Evolutionary conservation across 2,888 invertebrate species (phyloP), one percentile per base, ranked within the genome.

Genomic region (Drymonia ruficornis): DNA sequence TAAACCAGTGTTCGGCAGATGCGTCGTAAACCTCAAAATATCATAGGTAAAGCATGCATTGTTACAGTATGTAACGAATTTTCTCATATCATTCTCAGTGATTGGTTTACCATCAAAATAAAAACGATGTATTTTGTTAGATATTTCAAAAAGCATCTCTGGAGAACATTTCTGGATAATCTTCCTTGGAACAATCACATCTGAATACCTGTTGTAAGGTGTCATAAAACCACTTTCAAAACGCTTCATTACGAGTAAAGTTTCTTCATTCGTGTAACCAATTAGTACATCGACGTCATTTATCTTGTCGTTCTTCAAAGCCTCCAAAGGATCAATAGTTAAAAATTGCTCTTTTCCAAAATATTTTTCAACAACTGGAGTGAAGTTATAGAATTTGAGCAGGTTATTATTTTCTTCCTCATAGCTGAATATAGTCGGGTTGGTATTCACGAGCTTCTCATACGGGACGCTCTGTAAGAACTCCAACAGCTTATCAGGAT

Each of bases 181-280:
- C 42, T 56, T 53, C 40, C 54, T 52, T 9, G 61, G 61, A 9
- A 62, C 61, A 4, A 62, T 12, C 15, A 59, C 18, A 6, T 62
- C 61, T 15, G 46, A 31, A 15, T 55, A 56, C 51, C 43, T 62
- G 12, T 49, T 53, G 28, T 56, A 62, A 12, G 42, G 28, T 34
- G 47, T 31, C 16, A 53, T 13, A 6, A 63, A 29, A 3, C 12
- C 8, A 0, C 49, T 46, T 49, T 68, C 69, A 11, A 74, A 55
- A 2, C 13, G 0, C 1, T 55, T 29, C 16, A 78, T 15, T 0
- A 51, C 67, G 3, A 80, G 8, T 34, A 81, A 47, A 0, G 95
- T 94, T 86, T 97, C 97, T 52, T 95, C 93, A 1, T 93, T 93
- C 11, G 95, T 96, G 9, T 95, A 78, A 1, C 97, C 97, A 23